Conservation (phyloP, 2,888 invertebrate genomes). For the Cylloceria caligata region DNA sequence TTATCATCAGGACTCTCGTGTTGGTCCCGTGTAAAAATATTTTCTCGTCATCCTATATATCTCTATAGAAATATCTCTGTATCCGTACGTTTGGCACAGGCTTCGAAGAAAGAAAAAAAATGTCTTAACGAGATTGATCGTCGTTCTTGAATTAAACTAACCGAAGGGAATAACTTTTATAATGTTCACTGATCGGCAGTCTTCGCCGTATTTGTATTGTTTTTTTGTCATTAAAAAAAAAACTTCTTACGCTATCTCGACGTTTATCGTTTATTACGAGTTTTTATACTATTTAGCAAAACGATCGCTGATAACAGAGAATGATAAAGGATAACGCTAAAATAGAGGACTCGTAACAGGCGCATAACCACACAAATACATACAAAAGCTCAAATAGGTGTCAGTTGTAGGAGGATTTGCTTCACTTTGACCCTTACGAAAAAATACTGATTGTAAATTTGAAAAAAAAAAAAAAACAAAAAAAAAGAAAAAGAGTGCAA, state of each 20-base stretch:
- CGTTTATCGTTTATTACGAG: too few relatives aligned
- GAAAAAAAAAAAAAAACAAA: not conserved
- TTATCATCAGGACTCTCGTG: slow-evolving; percentile 61
- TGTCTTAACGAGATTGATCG: not conserved
- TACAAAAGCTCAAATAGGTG: slow-evolving; percentile 30
- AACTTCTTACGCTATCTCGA: slow-evolving; percentile 64
- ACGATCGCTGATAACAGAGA: slow-evolving; percentile 1
- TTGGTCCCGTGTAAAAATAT: slow-evolving; percentile 36
- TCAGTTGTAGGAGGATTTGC: not conserved
- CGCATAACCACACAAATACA: slow-evolving; percentile 50
- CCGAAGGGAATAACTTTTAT: not conserved
- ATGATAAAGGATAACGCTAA: not conserved
- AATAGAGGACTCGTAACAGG: slow-evolving; percentile 52
- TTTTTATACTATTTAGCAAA: not conserved
- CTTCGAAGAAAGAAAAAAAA: not conserved
- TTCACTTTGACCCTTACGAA: not conserved
- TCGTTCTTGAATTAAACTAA: not conserved
- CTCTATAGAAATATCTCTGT: slow-evolving; percentile 49
- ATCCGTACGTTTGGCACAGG: slow-evolving; percentile 23
- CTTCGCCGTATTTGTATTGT: slow-evolving; percentile 54
- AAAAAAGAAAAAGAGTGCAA: too few relatives aligned
- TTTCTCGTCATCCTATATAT: slow-evolving; percentile 50
- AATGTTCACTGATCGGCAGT: slow-evolving; percentile 39
- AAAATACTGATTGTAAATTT: not conserved
- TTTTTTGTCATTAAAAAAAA: slow-evolving; percentile 60